Evolutionary conservation across 1,140 invertebrate genomes (phyloP).

Genomic region (Steinernema khuongi): DNA sequence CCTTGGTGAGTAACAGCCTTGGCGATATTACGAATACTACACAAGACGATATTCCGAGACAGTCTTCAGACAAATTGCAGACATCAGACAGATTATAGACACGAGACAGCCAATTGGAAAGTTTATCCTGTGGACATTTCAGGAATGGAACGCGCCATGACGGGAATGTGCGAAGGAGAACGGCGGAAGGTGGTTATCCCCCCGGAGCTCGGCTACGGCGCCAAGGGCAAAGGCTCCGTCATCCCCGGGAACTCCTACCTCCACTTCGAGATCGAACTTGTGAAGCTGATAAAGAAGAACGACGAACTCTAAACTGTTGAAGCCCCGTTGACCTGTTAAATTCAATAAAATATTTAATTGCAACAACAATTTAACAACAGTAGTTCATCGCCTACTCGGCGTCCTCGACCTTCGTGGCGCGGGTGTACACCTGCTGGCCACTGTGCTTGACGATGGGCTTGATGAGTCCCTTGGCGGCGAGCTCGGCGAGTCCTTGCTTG

Average conservation of each 20-base stretch:
- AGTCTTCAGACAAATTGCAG: neutral
- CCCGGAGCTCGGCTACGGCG: constrained; percentile 62
- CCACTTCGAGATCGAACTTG: constrained; percentile 53
- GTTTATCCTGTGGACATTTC: neutral
- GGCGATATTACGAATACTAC: constrained; percentile 53
- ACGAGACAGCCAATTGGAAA: too few relatives aligned
- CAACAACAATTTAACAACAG: neutral
- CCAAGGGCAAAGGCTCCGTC: constrained; percentile 60
- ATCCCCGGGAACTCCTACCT: constrained; percentile 60
- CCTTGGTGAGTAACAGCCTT: neutral
- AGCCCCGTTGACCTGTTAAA: neutral
- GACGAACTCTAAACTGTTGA: neutral
- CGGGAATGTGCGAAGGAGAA: constrained; percentile 63
- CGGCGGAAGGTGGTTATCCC: constrained; percentile 63
- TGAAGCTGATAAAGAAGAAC: constrained; percentile 37
- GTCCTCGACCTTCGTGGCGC: neutral
- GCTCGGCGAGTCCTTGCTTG: constrained; percentile 81
- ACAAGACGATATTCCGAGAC: neutral
- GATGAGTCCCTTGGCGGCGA: constrained; percentile 78
- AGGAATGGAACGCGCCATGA: constrained; percentile 57
- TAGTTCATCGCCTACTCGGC: neutral
- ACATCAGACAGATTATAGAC: neutral
- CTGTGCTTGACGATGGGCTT: constrained; percentile 94
- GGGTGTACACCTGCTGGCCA: constrained; percentile 67
- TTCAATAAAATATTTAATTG: neutral